These are phyloP conservation scores for Asobara japonica DNA, from an alignment of 1,140 invertebrate species.

Conservation along the genomic window DNA sequence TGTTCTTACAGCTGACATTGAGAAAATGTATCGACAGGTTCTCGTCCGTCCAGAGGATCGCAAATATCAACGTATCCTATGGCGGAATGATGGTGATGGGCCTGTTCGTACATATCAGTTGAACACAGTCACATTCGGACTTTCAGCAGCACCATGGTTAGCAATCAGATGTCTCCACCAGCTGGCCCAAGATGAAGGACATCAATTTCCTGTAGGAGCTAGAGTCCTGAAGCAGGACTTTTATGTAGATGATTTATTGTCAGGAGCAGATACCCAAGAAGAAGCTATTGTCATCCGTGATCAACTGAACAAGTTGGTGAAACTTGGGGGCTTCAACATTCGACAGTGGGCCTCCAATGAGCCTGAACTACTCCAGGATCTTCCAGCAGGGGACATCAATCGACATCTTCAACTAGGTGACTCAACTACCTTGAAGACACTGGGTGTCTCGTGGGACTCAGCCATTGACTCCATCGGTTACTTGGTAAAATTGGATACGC, in stretches of 20 bases:
- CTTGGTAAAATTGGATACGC: neutral
- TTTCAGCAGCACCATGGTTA: neutral
- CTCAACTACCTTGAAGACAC: neutral
- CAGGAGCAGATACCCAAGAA: no score
- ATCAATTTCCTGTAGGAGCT: neutral
- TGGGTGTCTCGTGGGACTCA: neutral
- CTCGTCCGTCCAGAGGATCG: neutral
- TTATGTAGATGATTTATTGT: no score
- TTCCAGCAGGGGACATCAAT: no score
- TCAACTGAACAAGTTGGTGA: no score
- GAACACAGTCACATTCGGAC: conserved; percentile 13
- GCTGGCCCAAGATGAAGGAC: conserved; percentile 19
- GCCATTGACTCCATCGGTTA: neutral
- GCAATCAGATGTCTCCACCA: conserved; percentile 23
- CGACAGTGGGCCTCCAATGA: no score
- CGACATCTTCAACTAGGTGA: neutral
- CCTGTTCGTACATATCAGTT: neutral
- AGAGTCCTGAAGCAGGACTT: conserved; percentile 34
- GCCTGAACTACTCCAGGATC: no score
- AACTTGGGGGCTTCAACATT: no score
- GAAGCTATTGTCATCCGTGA: no score
- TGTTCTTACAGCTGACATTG: neutral
- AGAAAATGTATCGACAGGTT: neutral
- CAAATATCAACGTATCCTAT: neutral
- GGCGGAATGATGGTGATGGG: neutral